A percentile compares a stretch with the other conserved stretches of the same genome.
These are phyloP conservation scores for Plemyria rubiginata DNA, from an alignment of 2,888 invertebrate genomes.

Conservation along the genomic window DNA sequence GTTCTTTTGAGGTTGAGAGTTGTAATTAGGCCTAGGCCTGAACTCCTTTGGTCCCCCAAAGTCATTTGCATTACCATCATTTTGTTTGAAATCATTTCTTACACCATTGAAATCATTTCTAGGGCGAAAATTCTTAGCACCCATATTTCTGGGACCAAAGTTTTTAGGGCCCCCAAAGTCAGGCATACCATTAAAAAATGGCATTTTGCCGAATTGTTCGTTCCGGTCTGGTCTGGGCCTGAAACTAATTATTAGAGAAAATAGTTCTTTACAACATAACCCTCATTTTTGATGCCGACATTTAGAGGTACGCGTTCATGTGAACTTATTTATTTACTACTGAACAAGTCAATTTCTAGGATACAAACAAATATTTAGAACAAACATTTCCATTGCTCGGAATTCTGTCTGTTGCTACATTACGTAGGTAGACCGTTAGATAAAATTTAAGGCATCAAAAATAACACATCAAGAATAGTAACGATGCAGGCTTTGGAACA, in stretches of 20 bases:
- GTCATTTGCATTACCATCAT: conserved; percentile 71
- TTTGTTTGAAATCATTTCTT: conserved; percentile 76
- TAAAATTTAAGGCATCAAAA: not conserved
- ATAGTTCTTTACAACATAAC: conserved; percentile 5
- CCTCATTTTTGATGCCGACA: not conserved
- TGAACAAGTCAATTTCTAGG: too few relatives aligned
- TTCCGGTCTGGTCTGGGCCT: conserved; percentile 87
- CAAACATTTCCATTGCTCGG: not conserved
- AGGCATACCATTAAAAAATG: conserved; percentile 71
- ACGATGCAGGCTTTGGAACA: not conserved
- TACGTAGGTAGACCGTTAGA: not conserved
- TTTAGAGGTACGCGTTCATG: not conserved
- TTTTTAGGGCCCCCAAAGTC: conserved; percentile 82
- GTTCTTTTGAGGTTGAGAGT: conserved; percentile 67
- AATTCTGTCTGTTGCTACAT: not conserved
- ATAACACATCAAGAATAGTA: not conserved
- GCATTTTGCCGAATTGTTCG: conserved; percentile 87
- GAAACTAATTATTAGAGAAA: conserved; percentile 63
- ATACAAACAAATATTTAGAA: too few relatives aligned
- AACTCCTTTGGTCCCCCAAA: conserved; percentile 80
- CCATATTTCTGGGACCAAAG: conserved; percentile 77
- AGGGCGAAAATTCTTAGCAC: conserved; percentile 77
- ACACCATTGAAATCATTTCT: conserved; percentile 79
- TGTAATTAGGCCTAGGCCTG: conserved; percentile 75
- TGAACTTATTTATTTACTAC: too few relatives aligned